Conservation (phyloP, 37 sponge, comb jelly and placozoan genomes). For the Aphrocallistes beatrix region DNA sequence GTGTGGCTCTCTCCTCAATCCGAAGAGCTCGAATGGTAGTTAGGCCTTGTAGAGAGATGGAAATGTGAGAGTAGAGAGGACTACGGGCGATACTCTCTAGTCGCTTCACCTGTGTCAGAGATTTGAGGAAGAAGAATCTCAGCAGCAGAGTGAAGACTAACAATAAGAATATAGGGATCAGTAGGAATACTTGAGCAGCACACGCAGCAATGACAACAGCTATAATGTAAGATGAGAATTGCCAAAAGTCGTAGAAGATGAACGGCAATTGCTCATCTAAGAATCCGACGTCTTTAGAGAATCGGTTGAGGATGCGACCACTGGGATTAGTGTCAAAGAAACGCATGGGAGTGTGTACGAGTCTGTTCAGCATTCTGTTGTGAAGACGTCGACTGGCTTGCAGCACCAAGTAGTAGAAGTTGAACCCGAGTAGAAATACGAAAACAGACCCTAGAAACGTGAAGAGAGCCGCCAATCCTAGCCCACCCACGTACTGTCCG, state of each 20-base stretch:
- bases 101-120: conserved; percentile 40
- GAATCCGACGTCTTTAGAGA: conserved; percentile 36
- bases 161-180: conserved; percentile 21
- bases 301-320: conserved; percentile 36
- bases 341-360: not conserved
- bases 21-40: conserved; percentile 43
- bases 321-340: conserved; percentile 43
- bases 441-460: not conserved
- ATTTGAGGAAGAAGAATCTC: conserved; percentile 28
- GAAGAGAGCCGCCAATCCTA: not conserved
- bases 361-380: not conserved
- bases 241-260: conserved; percentile 19
- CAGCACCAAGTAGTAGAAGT: not conserved
- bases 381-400: not conserved
- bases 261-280: conserved; percentile 29
- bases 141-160: not conserved
- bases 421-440: not conserved
- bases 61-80: conserved; percentile 21
- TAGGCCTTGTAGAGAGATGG: conserved; percentile 17
- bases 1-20: not conserved
- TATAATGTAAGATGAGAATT: not conserved
- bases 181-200: conserved; percentile 7
- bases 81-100: conserved; percentile 40
- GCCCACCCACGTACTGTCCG: not conserved
- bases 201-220: conserved; percentile 18